Evolutionary conservation across 1,140 invertebrate genomes (phyloP).

Genomic region (Plectus sambesii): DNA sequence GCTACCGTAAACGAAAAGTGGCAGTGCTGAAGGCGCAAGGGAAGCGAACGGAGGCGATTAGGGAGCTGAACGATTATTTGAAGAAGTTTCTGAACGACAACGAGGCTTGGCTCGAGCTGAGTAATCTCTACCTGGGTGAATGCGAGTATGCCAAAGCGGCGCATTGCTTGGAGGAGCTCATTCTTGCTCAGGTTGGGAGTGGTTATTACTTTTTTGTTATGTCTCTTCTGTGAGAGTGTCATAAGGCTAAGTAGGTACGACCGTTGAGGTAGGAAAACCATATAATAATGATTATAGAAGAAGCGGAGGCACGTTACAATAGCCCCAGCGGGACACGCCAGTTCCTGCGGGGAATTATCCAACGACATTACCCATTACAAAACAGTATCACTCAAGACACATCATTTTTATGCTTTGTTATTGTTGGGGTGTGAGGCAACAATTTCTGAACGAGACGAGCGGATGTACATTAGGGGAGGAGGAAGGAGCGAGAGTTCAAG

Average conservation of each 20-base stretch:
- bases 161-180: slow-evolving; percentile 92
- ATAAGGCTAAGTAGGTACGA: too few relatives aligned
- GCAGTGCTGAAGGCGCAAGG: slow-evolving; percentile 80
- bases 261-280: too few relatives aligned
- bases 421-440: slow-evolving; percentile 4
- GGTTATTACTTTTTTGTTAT: slow-evolving; percentile 16
- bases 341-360: too few relatives aligned
- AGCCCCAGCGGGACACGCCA: too few relatives aligned
- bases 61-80: slow-evolving; percentile 83
- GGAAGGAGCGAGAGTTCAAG: too few relatives aligned
- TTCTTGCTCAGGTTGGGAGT: slow-evolving; percentile 72
- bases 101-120: slow-evolving; percentile 94
- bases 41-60: slow-evolving; percentile 73
- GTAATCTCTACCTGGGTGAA: slow-evolving; percentile 77
- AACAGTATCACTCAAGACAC: too few relatives aligned
- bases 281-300: too few relatives aligned
- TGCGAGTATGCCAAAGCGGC: slow-evolving; percentile 80
- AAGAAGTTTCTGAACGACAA: slow-evolving; percentile 94
- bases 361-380: too few relatives aligned
- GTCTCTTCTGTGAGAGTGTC: too few relatives aligned
- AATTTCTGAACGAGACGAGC: too few relatives aligned
- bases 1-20: slow-evolving; percentile 70
- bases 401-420: slow-evolving; percentile 5
- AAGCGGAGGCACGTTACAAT: too few relatives aligned
- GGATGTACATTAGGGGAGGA: too few relatives aligned